Evolutionary conservation across 2,888 invertebrate genomes (phyloP), one percentile per base, ranked within the genome.

Genomic region (Ormia ochracea): DNA sequence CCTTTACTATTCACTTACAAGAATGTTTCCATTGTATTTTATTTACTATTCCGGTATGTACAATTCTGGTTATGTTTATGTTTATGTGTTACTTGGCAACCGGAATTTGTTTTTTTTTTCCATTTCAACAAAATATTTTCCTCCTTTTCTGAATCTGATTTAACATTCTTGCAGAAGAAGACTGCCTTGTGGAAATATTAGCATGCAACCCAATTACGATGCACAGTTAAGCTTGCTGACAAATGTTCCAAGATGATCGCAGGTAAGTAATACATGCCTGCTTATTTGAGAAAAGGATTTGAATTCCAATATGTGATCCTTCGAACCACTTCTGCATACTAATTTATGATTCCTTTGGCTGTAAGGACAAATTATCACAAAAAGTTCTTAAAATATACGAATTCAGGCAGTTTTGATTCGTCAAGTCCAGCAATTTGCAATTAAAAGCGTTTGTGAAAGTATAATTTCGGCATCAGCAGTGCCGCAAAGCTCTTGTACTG

Each of bases 91-190:
- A 23, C 59, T 59, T 65, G 65, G 74, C 65, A 75, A 79, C 66
- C 54, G 48, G 72, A 79, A 75, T 79, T 79, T 72, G 72, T 75
- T 58, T 4, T 41, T n/a, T n/a, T 68, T 74, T 59, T 50, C 12
- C 23, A 26, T 73, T 36, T 9, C n/a, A 28, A 9, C 19, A 23
- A 69, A 58, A 69, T 14, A 33, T 17, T 58, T 41, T 58, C 6
- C 33, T 54, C 33, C 31, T 28, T 38, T 19, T 28, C 14, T 3
- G 14, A 50, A 4, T 10, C 3, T 14, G 4, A 31, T 54, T 54
- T 19, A 19, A 54, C 17, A 19, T 31, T 33, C 5, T 12, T 54
- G 26, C 31, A 41, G 2, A 41, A 50, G 50, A 50, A 23, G 48
- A 41, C 31, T 50, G 28, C 21, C 59, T 50, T 5, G 38, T 21